Evolutionary conservation across 2,113 vertebrate genomes (phyloP).

Genomic region (Puffinus mauretanicus): DNA sequence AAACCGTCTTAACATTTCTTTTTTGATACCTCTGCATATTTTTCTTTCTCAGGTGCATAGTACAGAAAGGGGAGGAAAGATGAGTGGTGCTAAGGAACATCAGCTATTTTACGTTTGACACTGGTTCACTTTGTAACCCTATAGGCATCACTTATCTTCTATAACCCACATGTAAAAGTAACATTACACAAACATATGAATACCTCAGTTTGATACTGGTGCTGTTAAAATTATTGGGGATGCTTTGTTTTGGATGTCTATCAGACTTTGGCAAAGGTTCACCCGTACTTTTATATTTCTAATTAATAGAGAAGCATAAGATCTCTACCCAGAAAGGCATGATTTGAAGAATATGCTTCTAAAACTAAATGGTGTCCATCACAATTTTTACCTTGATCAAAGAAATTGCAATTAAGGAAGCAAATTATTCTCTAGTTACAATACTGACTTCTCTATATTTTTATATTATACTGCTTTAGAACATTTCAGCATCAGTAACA

Average conservation of each 20-base stretch:
- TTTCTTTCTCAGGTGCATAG: neutral
- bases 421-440: neutral
- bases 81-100: neutral
- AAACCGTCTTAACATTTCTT: neutral
- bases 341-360: neutral
- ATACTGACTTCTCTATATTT: neutral
- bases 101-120: neutral
- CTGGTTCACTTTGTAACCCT: neutral
- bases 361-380: neutral
- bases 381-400: neutral
- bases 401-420: neutral
- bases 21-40: neutral
- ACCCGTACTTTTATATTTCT: neutral
- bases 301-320: neutral
- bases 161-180: neutral
- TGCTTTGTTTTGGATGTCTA: neutral
- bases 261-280: neutral
- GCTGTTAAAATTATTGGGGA: neutral
- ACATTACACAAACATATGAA: neutral
- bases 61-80: neutral
- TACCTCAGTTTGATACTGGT: neutral
- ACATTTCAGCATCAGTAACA: rapidly evolving
- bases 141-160: neutral
- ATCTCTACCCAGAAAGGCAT: neutral
- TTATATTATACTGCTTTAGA: neutral